Percentiles rank a stretch among this genome's conserved stretches.
These are phyloP conservation scores for Adrianichthys oophorus DNA, from an alignment of 2,797 vertebrate genomes.

Conservation along the genomic window DNA sequence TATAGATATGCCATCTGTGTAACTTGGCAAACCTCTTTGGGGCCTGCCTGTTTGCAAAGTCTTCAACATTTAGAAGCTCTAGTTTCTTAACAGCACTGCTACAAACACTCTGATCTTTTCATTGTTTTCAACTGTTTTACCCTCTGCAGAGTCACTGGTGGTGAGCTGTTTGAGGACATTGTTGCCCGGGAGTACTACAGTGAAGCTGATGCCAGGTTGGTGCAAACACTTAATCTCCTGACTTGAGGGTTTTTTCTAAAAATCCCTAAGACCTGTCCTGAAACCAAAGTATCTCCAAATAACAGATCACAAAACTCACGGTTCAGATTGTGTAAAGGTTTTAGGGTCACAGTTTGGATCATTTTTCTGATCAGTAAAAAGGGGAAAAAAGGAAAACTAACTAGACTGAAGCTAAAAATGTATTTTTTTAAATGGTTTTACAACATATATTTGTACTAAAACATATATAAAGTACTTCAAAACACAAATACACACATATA, in stretches of 20 bases:
- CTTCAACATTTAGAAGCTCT: not conserved
- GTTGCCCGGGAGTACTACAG: slow-evolving; percentile 98
- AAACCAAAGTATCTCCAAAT: too few relatives aligned
- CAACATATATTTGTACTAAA: too few relatives aligned
- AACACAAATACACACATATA: too few relatives aligned
- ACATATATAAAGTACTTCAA: too few relatives aligned
- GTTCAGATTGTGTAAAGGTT: too few relatives aligned
- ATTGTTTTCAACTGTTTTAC: not conserved
- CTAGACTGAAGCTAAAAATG: too few relatives aligned
- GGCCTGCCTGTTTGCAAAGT: not conserved
- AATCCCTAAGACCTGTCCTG: not conserved
- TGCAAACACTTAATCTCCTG: slow-evolving; percentile 6
- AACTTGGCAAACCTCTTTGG: slow-evolving; percentile 2
- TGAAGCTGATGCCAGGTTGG: slow-evolving; percentile 98
- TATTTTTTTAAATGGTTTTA: too few relatives aligned
- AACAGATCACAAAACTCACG: too few relatives aligned
- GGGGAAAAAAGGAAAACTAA: too few relatives aligned
- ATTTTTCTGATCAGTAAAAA: too few relatives aligned
- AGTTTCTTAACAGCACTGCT: too few relatives aligned
- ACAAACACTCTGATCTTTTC: not conserved
- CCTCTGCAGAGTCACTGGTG: slow-evolving; percentile 89
- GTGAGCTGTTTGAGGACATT: slow-evolving; percentile 97
- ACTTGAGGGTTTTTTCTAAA: not conserved
- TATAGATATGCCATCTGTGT: slow-evolving; percentile 1
- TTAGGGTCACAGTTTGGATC: too few relatives aligned